These are phyloP conservation scores for Gallinago jamesoni DNA, from an alignment of 2,113 vertebrate species.

Conservation along the genomic window DNA sequence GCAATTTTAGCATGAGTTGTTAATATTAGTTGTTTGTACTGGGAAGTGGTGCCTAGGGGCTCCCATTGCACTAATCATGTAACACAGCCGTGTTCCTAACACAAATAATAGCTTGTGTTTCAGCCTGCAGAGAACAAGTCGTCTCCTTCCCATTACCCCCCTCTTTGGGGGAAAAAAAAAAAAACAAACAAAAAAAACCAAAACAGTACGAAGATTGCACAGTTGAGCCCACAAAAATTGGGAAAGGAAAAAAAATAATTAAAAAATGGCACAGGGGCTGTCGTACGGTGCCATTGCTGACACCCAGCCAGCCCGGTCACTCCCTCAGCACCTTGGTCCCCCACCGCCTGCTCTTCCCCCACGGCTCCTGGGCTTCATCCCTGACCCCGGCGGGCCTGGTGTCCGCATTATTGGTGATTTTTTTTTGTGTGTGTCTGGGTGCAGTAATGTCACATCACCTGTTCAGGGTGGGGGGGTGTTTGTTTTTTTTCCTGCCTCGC, in stretches of 20 bases:
- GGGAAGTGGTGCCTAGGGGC: slow-evolving; percentile 53
- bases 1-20: slow-evolving; percentile 48
- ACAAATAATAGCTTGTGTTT: slow-evolving; percentile 52
- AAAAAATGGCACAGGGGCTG: not conserved
- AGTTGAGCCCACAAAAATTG: not conserved
- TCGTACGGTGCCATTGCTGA: not conserved
- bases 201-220: slow-evolving; percentile 1
- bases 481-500: not conserved
- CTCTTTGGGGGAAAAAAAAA: slow-evolving; percentile 33
- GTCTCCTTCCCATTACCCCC: slow-evolving; percentile 7
- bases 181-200: not conserved
- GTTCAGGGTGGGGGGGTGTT: not conserved
- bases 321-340: not conserved
- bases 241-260: not conserved
- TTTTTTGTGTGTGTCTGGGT: not conserved
- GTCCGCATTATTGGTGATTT: not conserved
- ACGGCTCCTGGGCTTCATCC: not conserved
- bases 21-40: slow-evolving; percentile 57
- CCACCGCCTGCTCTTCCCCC: fast-evolving
- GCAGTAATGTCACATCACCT: not conserved
- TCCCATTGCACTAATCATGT: slow-evolving; percentile 47
- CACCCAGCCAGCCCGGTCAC: not conserved
- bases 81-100: slow-evolving; percentile 32
- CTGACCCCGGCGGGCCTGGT: fast-evolving
- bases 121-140: slow-evolving; percentile 33